Conservation (phyloP, 92 coral and sea anemone species). For the Parazoanthus swiftii region DNA sequence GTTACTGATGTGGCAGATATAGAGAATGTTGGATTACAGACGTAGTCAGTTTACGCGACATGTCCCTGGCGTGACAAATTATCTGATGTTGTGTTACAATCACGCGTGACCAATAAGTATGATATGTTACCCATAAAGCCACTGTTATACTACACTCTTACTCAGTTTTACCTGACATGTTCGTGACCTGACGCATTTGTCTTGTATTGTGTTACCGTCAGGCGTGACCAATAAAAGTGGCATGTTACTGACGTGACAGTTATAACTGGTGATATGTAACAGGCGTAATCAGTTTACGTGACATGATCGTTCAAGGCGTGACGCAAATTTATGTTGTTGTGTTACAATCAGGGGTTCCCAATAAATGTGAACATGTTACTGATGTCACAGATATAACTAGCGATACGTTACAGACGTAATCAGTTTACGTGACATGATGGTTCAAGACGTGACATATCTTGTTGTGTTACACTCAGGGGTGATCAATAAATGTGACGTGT, state of each 20-base stretch:
- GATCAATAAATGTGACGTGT: background rate
- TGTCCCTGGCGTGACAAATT: background rate
- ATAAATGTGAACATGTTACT: background rate
- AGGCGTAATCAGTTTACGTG: background rate
- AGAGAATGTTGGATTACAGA: background rate
- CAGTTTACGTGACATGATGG: background rate
- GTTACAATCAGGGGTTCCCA: background rate
- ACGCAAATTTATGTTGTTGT: background rate
- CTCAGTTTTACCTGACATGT: too few species aligned
- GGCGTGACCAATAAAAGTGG: background rate
- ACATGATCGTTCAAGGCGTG: background rate
- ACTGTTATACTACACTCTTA: too few species aligned
- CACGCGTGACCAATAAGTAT: conserved; percentile 25
- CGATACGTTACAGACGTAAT: background rate
- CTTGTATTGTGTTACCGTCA: background rate
- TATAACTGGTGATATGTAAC: background rate
- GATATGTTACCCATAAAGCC: too few species aligned
- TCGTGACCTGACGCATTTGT: background rate
- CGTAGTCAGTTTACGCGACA: background rate
- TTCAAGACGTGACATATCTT: background rate
- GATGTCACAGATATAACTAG: background rate
- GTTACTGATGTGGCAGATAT: background rate
- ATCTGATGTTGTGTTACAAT: background rate
- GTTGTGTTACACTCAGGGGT: background rate
- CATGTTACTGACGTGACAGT: background rate